Base-by-base conservation (phyloP, 2,797 vertebrate genomes). In the Ambastaia sidthimunki region DNA sequence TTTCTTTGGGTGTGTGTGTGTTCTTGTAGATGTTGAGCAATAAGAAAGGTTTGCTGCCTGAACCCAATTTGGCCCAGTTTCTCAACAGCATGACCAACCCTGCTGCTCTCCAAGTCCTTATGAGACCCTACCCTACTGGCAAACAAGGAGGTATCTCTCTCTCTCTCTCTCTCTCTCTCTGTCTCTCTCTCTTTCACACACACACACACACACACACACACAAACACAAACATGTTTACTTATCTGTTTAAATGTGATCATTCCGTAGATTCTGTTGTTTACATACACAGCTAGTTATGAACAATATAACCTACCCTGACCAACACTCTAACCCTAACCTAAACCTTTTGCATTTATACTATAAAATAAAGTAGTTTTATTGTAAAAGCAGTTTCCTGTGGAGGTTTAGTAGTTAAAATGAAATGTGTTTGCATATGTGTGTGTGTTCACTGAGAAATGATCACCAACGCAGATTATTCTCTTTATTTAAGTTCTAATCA, bases 21-120 rank as follows among this genome's bases (percentile, higher is more conserved):
- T 12, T 82, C 6, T 50, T 83, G 76, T 80, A 99, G 97, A 96
- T 97, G 93, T 91, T 95, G 88, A 97, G 95, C 88, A 96, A 93
- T 68, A 96, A 94, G 86, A 98, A 97, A 86, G 97, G 97, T 37
- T 92, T 98, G 79, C 93, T 99, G 65, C 97, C 97, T 59, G 97
- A 98, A 86, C 97, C 97, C 21, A 98, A 96, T 82, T 91, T 97
- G 2, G 93, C 95, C 62, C 97, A 99, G 91, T 94, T 98, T 75
- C 91, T 98, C 92, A 98, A 95, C 81, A 98, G 96, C 85, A 94
- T 99, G 83, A 97, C 95, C 84, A 98, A 97, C 23, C 98, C 97
- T 2, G 96, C 97, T 3, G 96, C 96, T 90, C 87, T 98, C 85
- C 97, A 98, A 82, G 95, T 98, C 86, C 94, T 98, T 44, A 93